phyloP scores from a whole-genome alignment of 2,888 invertebrate genomes.

The Trachelus stipa region DNA sequence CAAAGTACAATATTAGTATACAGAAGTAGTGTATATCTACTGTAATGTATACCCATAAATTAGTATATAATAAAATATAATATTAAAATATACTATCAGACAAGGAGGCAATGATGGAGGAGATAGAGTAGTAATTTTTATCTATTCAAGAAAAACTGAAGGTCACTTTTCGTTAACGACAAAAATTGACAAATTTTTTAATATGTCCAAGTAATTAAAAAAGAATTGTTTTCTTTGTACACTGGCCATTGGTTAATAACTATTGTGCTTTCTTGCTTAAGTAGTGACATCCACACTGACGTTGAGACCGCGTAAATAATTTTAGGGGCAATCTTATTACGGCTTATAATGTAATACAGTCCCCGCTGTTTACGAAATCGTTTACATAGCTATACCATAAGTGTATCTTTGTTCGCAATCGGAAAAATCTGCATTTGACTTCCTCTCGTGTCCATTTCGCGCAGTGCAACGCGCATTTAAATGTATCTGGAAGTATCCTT shows the following conservation, averaged over 20 bases:
- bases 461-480: neutral
- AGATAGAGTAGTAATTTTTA: neutral
- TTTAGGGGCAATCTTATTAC: neutral
- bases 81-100: neutral
- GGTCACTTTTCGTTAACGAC: neutral
- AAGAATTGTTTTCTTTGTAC: neutral
- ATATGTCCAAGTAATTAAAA: neutral
- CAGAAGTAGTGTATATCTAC: constrained; percentile 26
- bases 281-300: neutral
- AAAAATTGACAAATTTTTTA: neutral
- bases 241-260: neutral
- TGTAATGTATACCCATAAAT: constrained; percentile 29
- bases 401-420: neutral
- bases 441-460: neutral
- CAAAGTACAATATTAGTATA: constrained; percentile 31
- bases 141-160: neutral
- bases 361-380: neutral
- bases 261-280: neutral
- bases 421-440: neutral
- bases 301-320: neutral
- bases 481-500: neutral
- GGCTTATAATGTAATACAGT: neutral
- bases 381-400: neutral
- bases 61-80: neutral
- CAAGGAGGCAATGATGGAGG: neutral